Conservation (phyloP, 1,140 invertebrate genomes). For the Bombus sylvicola region DNA sequence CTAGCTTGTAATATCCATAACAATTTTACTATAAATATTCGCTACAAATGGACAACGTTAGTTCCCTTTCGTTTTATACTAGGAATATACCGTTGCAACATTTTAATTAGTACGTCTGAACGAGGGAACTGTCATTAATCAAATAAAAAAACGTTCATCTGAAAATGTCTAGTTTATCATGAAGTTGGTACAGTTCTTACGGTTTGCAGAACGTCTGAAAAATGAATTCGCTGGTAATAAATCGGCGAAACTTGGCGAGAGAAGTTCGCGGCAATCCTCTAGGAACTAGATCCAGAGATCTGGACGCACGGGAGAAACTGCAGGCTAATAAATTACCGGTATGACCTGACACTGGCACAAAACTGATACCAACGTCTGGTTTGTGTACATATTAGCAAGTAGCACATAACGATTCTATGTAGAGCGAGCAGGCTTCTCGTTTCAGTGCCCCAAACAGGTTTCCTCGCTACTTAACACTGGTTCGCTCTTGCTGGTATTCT, state of each 20-base stretch:
- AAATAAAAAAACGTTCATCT: not conserved
- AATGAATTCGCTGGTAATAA: not conserved
- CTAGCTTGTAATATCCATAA: not conserved
- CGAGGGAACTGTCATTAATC: not conserved
- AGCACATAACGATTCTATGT: constrained; percentile 46
- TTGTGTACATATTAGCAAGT: constrained; percentile 45
- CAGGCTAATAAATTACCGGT: constrained; percentile 19
- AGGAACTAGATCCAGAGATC: not conserved
- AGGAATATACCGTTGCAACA: not conserved
- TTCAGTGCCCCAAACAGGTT: constrained; percentile 66
- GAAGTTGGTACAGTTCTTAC: no score
- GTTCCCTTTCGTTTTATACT: not conserved
- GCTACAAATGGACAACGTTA: not conserved
- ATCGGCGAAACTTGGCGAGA: not conserved
- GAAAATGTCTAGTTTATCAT: not conserved
- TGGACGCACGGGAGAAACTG: not conserved
- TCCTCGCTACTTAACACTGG: constrained; percentile 73
- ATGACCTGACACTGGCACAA: constrained; percentile 1
- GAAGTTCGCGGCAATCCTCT: not conserved
- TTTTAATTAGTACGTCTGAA: not conserved
- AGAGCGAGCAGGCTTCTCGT: constrained; percentile 18
- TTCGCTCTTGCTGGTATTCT: not conserved
- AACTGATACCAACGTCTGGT: constrained; percentile 19
- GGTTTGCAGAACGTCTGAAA: not conserved
- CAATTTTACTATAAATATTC: not conserved